Evolutionary conservation across 2,797 vertebrate genomes (phyloP), one percentile per base, ranked within the genome.

Genomic region (Lateolabrax maculatus): DNA sequence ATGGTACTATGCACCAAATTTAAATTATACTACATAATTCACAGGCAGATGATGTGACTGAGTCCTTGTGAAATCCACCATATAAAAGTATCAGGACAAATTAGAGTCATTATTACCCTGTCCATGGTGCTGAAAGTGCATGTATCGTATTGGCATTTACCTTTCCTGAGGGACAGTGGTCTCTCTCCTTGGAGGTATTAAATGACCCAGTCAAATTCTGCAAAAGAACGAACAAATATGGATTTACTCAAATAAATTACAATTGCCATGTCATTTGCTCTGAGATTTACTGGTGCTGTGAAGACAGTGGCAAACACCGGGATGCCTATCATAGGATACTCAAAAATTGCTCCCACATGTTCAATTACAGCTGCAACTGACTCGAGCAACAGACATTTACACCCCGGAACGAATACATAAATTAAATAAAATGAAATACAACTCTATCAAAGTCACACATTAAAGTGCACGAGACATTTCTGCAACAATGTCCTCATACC

Each of bases 111-210:
- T 18, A 65, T 44, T 70, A 83, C 84, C 53, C 82, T 93, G 76
- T 94, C 89, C 84, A 83, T 91, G 87, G 88, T 90, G 84, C 88
- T 93, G 86, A 91, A 88, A 63, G 48, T 37, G 29, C 41, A 25
- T n/a, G 41, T 27, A 31, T 1, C 61, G 36, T 8, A 7, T 9
- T 46, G 34, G 2, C 12, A 56, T 49, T 83, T 93, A 95, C 95
- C 94, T 95, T 95, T 83, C 57, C 87, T 52, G 93, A 92, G 18
- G 92, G 92, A 88, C 95, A 96, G 46, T 68, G 82, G 69, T 94
- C 90, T 86, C 79, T 94, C 67, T 78, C 89, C 83, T 87, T 92
- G 23, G 85, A 57, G n/a, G 62, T 49, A 27, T 84, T 81, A 12
- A 56, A 66, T 6, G 90, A 76, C 55, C 37, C 84, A 25, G 92